Percentiles rank a stretch among this genome's conserved stretches.
phyloP scores from a whole-genome alignment of 2,797 vertebrate species.

The Cryptoblepharus egeriae region DNA sequence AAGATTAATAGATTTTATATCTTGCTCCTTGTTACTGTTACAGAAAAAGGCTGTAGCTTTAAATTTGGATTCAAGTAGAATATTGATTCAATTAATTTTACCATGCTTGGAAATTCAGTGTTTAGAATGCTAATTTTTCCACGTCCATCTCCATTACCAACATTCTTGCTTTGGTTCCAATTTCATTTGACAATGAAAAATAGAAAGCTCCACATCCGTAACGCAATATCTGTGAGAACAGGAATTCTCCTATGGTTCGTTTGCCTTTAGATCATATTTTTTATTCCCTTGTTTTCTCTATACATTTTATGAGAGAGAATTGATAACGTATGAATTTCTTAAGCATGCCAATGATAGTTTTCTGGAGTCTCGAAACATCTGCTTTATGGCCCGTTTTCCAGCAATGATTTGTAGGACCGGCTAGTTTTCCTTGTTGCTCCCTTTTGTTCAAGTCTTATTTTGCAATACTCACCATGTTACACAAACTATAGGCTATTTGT shows the following conservation, averaged over 20 bases:
- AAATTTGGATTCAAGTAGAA: conserved; percentile 33
- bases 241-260: conserved; percentile 8
- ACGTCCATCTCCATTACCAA: background rate
- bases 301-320: conserved; percentile 11
- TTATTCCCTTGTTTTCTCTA: conserved; percentile 27
- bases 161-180: conserved; percentile 19
- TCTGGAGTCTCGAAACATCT: conserved; percentile 36
- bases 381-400: conserved; percentile 34
- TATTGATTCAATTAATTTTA: conserved; percentile 31
- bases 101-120: conserved; percentile 24
- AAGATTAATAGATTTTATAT: conserved; percentile 14
- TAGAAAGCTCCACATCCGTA: background rate
- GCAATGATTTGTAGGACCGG: conserved; percentile 37
- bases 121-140: conserved; percentile 9
- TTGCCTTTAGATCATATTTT: conserved; percentile 27
- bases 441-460: conserved; percentile 29
- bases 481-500: background rate
- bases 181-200: conserved; percentile 35
- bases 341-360: conserved; percentile 30
- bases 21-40: background rate
- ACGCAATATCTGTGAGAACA: conserved; percentile 29
- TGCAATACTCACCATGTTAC: conserved; percentile 27
- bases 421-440: conserved; percentile 29
- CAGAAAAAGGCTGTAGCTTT: conserved; percentile 9
- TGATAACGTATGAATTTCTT: conserved; percentile 47